Evolutionary conservation across 1,140 invertebrate genomes (phyloP).

Genomic region (Atta texana): DNA sequence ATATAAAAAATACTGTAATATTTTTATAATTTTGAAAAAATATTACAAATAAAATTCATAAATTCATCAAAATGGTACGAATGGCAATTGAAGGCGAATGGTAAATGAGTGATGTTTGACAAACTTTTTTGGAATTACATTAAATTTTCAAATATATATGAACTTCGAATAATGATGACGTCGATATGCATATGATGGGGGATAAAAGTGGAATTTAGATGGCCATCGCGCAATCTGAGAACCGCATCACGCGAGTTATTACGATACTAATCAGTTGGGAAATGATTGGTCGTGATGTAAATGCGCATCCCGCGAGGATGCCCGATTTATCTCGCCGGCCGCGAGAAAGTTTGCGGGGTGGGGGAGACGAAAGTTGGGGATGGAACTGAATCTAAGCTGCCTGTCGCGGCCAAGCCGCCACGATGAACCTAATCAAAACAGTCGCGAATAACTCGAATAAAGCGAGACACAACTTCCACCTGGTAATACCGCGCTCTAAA

Average conservation of each 20-base stretch:
- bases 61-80: background rate
- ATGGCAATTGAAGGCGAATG: background rate
- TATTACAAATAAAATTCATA: background rate
- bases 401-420: conserved; percentile 35
- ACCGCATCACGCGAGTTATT: conserved; percentile 46
- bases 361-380: conserved; percentile 27
- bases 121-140: background rate
- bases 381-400: conserved; percentile 19
- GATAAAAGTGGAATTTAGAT: conserved; percentile 10
- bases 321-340: conserved; percentile 3
- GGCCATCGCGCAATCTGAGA: background rate
- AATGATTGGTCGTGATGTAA: conserved; percentile 50
- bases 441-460: conserved; percentile 54
- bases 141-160: background rate
- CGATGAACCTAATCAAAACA: conserved; percentile 73
- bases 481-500: conserved; percentile 28
- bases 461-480: conserved; percentile 53
- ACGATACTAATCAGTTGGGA: conserved; percentile 47
- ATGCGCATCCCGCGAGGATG: background rate
- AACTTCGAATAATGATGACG: background rate
- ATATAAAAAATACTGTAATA: background rate
- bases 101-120: background rate
- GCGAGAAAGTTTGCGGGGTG: background rate
- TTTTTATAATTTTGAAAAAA: conserved; percentile 12
- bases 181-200: background rate